Conservation (phyloP, 2,888 invertebrate species). For the Acleris cristana region DNA sequence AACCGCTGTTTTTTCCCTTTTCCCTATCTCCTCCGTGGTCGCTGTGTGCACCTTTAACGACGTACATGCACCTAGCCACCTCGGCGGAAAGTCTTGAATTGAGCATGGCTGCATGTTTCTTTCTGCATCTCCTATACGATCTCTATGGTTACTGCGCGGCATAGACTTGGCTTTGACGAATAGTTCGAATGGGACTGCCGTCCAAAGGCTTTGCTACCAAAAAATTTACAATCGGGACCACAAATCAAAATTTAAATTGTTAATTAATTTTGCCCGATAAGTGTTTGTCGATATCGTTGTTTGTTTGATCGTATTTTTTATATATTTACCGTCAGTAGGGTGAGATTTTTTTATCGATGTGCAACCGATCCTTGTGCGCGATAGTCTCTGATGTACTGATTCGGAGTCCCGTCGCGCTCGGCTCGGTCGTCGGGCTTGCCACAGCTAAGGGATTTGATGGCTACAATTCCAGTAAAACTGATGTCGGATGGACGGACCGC, state of each 20-base stretch:
- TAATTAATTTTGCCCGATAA: slow-evolving; percentile 63
- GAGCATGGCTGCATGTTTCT: slow-evolving; percentile 79
- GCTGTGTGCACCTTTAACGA: slow-evolving; percentile 46
- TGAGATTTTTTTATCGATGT: slow-evolving; percentile 61
- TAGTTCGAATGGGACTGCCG: slow-evolving; percentile 74
- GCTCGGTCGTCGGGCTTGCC: slow-evolving; percentile 69
- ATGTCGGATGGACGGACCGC: slow-evolving; percentile 77
- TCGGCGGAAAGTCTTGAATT: slow-evolving; percentile 57
- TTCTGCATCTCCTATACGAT: slow-evolving; percentile 80
- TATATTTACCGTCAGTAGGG: slow-evolving; percentile 64
- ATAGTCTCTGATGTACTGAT: slow-evolving; percentile 62
- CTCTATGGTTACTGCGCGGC: slow-evolving; percentile 85
- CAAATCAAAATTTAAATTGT: slow-evolving; percentile 45
- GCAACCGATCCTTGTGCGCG: slow-evolving; percentile 69
- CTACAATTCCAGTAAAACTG: slow-evolving; percentile 83
- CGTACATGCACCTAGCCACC: slow-evolving; percentile 56
- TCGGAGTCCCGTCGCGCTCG: slow-evolving; percentile 72
- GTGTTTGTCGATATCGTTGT: slow-evolving; percentile 75
- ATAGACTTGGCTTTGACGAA: slow-evolving; percentile 79
- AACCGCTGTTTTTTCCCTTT: slow-evolving; percentile 63
- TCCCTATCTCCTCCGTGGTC: slow-evolving; percentile 61
- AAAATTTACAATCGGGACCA: slow-evolving; percentile 54
- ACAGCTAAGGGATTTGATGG: slow-evolving; percentile 80
- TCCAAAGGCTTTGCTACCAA: slow-evolving; percentile 70
- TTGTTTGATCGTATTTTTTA: slow-evolving; percentile 65